Conservation (phyloP, 2,113 vertebrate species). For the Castor canadensis region DNA sequence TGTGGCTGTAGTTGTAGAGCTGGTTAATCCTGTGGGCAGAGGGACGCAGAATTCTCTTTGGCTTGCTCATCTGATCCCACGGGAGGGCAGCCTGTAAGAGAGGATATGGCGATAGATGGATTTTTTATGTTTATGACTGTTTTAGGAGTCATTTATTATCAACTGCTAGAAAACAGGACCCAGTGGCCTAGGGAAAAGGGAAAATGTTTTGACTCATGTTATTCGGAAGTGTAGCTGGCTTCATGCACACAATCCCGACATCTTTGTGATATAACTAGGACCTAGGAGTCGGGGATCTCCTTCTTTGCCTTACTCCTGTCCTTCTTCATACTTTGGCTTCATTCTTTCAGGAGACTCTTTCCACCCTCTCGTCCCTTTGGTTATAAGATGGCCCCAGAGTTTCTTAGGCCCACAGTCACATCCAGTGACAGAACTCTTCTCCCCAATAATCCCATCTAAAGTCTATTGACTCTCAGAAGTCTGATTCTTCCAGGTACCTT, state of each 20-base stretch:
- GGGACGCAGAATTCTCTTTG: neutral
- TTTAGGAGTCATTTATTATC: neutral
- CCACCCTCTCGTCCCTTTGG: accelerated
- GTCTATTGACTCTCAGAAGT: neutral
- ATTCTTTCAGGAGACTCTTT: neutral
- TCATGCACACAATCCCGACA: neutral
- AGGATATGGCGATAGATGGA: neutral
- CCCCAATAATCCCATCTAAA: neutral
- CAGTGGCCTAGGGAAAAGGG: neutral
- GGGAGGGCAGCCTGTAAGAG: neutral
- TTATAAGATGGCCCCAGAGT: neutral
- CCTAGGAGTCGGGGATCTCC: neutral
- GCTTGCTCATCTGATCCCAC: neutral
- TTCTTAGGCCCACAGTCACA: neutral
- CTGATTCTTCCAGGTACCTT: neutral
- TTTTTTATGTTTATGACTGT: neutral
- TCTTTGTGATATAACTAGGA: neutral
- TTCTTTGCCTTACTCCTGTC: neutral
- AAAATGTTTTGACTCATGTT: neutral
- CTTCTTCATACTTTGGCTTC: neutral
- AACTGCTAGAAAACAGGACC: neutral
- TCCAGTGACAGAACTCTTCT: neutral
- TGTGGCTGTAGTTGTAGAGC: neutral
- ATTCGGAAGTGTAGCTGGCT: neutral
- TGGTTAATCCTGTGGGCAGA: neutral